Evolutionary conservation across 1,140 invertebrate species (phyloP).

Genomic region (Philopotamus ludificatus): DNA sequence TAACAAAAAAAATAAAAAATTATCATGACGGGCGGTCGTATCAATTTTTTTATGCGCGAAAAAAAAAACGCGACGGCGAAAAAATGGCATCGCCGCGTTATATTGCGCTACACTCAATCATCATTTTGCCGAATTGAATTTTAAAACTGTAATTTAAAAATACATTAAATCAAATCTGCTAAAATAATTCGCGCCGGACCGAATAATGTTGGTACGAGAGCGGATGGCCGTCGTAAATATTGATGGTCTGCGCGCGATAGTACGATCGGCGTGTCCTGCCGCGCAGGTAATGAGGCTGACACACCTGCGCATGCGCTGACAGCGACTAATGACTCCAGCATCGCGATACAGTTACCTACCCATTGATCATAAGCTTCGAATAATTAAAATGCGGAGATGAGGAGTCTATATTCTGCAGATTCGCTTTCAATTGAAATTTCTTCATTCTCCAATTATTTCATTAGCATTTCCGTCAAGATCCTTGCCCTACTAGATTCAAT

Average conservation of each 20-base stretch:
- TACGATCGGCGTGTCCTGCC: constrained; percentile 5
- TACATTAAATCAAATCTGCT: constrained; percentile 11
- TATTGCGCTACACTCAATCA: constrained; percentile 5
- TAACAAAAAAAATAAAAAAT: no score
- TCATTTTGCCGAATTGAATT: constrained; percentile 5
- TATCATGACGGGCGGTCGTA: no score
- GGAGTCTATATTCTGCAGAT: no score
- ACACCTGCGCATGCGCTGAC: not conserved
- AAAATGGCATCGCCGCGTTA: not conserved
- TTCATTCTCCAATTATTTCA: no score
- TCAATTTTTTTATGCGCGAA: no score
- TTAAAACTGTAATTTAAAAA: constrained; percentile 13
- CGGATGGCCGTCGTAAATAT: constrained; percentile 30
- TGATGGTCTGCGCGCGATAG: constrained; percentile 23
- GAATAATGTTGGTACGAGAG: not conserved
- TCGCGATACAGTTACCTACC: not conserved
- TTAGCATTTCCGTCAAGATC: no score
- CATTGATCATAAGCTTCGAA: no score
- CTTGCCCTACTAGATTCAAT: no score
- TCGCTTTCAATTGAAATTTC: no score
- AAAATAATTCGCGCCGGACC: not conserved
- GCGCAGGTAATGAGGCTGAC: constrained; percentile 4
- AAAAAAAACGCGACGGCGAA: not conserved
- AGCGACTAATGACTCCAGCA: not conserved
- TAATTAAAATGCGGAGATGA: no score